Evolutionary conservation across 2,888 invertebrate species (phyloP), one percentile per base, ranked within the genome.

Genomic region (Scrobipalpa atriplicella): DNA sequence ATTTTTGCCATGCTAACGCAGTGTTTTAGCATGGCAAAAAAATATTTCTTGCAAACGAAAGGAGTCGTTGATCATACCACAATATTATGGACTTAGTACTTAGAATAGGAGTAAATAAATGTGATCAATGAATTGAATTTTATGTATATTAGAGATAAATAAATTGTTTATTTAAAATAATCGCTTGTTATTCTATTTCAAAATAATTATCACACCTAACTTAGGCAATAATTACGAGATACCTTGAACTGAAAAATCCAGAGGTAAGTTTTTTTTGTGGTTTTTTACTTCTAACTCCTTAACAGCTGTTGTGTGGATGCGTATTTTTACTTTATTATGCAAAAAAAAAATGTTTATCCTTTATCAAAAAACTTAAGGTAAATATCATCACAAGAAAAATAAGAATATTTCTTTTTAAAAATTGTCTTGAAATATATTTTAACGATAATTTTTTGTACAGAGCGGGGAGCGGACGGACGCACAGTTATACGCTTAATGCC

Each of bases 391-490:
- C 10, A 3, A 43, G 11, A 13, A 43, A 10, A 3, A 43, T 43
- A 13, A 29, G 29, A 2, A 29, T 29, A 29, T 29, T 29, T 29
- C 29, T 29, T 5, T n/a, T 5, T 29, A 43, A 43, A 13, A 54
- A 11, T 52, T 52, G 1, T 29, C 5, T 29, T 13, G 10, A 29
- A 1, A 21, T 13, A 21, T 56, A 21, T 13, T 13, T 56, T 19
- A 56, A 13, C 29, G 6, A 36, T 38, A 71, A 70, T 75, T 69
- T 76, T 79, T 67, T 69, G 76, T 72, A 70, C 91, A 93, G 93
- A 93, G 81, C 93, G 92, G 68, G 87, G 88, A 66, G 84, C 87
- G 52, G 93, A 93, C 72, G 92, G 92, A 70, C 92, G 93, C 64
- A 93, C 93, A 68, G 92, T 93, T 68, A 58, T 58, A 58, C 92